These are phyloP conservation scores for Spinus olivaceus DNA, from an alignment of 2,797 vertebrate genomes.

Conservation along the genomic window DNA sequence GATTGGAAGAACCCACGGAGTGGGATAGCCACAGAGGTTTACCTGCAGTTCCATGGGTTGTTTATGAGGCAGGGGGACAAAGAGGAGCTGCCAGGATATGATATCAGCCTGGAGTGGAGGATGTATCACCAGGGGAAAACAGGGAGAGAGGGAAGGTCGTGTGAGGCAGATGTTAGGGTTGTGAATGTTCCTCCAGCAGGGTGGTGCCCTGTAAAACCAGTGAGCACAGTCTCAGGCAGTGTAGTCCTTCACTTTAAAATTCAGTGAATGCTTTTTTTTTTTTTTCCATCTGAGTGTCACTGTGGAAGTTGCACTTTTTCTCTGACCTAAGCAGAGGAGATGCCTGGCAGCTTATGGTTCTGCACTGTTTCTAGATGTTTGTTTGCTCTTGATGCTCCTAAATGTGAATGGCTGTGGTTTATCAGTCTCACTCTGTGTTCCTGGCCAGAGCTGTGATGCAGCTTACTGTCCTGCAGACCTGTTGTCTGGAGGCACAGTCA, in stretches of 20 bases:
- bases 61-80: background rate
- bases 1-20: rapidly evolving
- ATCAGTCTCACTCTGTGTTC: background rate
- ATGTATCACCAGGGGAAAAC: background rate
- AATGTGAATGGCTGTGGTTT: rapidly evolving
- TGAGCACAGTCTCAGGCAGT: background rate
- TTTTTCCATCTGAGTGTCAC: background rate
- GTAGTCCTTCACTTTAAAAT: background rate
- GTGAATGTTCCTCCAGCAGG: background rate
- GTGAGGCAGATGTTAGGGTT: background rate
- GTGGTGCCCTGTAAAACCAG: background rate
- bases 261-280: background rate
- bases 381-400: background rate
- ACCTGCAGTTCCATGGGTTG: rapidly evolving
- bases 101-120: background rate
- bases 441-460: background rate
- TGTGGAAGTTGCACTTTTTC: background rate
- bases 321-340: background rate
- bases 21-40: background rate
- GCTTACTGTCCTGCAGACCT: background rate
- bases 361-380: background rate
- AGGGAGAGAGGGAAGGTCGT: background rate
- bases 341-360: background rate
- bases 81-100: background rate
- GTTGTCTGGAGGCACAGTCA: background rate